Conservation (phyloP, 2,113 vertebrate genomes). For the Campylomormyrus numenius region DNA sequence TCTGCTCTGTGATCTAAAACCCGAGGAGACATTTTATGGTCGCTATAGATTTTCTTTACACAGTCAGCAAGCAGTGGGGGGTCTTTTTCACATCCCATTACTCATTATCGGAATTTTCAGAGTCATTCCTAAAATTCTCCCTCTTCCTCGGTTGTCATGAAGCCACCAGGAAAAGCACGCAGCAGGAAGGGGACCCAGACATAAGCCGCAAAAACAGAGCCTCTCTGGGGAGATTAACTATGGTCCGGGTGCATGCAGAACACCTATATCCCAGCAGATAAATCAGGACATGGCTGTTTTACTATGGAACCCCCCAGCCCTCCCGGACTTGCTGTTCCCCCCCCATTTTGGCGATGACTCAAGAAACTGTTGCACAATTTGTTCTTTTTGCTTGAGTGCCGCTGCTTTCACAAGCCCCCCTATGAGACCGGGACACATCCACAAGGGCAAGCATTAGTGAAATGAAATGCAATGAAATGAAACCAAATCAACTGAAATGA, state of each 20-base stretch:
- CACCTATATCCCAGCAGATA: background rate
- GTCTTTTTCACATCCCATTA: background rate
- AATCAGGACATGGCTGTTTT: background rate
- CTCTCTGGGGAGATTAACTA: background rate
- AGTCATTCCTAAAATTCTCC: slow-evolving; percentile 14
- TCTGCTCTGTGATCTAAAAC: background rate
- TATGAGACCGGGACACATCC: background rate
- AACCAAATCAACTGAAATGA: background rate
- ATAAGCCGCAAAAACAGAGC: background rate
- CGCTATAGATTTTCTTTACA: background rate
- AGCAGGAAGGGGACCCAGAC: background rate
- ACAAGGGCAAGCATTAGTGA: background rate
- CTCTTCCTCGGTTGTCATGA: background rate
- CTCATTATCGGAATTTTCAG: background rate
- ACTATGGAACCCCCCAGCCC: background rate
- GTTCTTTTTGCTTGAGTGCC: slow-evolving; percentile 14
- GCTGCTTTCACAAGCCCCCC: background rate
- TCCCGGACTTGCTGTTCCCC: too few relatives aligned
- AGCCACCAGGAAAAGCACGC: background rate
- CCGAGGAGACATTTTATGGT: background rate
- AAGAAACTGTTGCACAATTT: slow-evolving; percentile 15
- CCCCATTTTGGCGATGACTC: slow-evolving; percentile 5
- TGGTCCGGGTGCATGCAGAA: background rate
- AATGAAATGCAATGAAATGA: background rate
- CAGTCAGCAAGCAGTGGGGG: background rate